These are phyloP conservation scores for Vultur gryphus DNA, from an alignment of 2,797 vertebrate genomes.

Conservation along the genomic window DNA sequence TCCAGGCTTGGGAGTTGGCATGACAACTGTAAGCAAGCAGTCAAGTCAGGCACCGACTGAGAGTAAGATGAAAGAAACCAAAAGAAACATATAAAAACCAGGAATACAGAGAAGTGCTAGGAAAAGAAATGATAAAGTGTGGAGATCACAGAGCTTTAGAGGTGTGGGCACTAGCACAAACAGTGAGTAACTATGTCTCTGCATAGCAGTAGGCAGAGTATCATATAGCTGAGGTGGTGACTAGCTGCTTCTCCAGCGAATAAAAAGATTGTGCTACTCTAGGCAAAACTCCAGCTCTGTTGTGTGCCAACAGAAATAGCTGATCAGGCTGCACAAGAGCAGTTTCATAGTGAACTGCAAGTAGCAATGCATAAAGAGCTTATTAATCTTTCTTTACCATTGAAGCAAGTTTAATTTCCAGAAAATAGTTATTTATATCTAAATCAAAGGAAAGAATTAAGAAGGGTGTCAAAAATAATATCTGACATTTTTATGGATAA, in stretches of 20 bases:
- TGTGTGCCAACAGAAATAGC: constrained; percentile 48
- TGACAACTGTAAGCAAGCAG: constrained; percentile 64
- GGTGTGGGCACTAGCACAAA: not conserved
- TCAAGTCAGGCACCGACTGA: constrained; percentile 31
- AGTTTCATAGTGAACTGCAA: not conserved
- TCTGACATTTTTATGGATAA: not conserved
- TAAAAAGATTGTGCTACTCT: constrained; percentile 43
- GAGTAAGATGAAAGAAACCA: not conserved
- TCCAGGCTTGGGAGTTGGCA: constrained; percentile 52
- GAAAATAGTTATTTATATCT: not conserved
- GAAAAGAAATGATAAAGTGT: not conserved
- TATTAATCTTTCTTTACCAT: not conserved
- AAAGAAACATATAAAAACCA: not conserved
- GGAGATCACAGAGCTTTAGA: not conserved
- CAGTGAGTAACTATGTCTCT: not conserved
- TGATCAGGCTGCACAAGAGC: constrained; percentile 19
- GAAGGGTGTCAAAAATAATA: not conserved
- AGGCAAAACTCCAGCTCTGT: constrained; percentile 54
- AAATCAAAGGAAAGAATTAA: not conserved
- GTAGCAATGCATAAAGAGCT: not conserved
- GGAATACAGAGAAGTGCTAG: not conserved
- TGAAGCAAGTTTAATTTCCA: not conserved
- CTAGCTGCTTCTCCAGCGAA: not conserved
- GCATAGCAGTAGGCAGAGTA: constrained; percentile 7
- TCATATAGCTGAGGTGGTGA: constrained; percentile 37